Evolutionary conservation across 2,888 invertebrate genomes (phyloP).

Genomic region (Patella caerulea): DNA sequence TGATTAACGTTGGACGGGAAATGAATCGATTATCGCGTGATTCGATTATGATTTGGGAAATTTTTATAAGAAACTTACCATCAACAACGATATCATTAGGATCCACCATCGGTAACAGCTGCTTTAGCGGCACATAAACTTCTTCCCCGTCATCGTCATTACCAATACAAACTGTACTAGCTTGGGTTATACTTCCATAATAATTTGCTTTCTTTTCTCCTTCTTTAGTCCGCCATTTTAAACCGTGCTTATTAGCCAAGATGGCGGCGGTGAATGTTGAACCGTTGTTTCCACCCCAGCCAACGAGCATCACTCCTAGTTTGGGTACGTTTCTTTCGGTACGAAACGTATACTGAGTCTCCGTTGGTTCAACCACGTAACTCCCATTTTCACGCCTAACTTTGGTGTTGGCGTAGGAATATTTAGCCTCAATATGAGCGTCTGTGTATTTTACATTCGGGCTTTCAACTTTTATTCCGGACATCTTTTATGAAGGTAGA

Average conservation of each 20-base stretch:
- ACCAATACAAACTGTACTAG: constrained; percentile 89
- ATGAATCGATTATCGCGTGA: no score
- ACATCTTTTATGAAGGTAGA: constrained; percentile 25
- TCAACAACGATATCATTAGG: constrained; percentile 90
- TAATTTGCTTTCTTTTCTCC: constrained; percentile 83
- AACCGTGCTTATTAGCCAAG: constrained; percentile 82
- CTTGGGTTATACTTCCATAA: constrained; percentile 93
- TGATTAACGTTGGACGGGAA: no score
- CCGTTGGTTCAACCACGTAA: constrained; percentile 80
- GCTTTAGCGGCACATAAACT: constrained; percentile 83
- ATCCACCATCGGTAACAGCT: constrained; percentile 88
- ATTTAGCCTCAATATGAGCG: constrained; percentile 85
- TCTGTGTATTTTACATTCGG: constrained; percentile 85
- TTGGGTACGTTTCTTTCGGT: constrained; percentile 83
- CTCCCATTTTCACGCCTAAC: constrained; percentile 78
- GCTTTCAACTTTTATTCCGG: constrained; percentile 77
- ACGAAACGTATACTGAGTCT: constrained; percentile 81
- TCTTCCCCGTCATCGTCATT: constrained; percentile 77
- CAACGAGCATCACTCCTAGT: constrained; percentile 93
- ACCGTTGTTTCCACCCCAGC: constrained; percentile 99
- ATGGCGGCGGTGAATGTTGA: constrained; percentile 92
- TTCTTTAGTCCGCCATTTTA: constrained; percentile 87
- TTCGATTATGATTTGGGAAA: no score
- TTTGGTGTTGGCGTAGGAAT: constrained; percentile 84
- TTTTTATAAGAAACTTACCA: constrained; percentile 71